These are phyloP conservation scores for Molorchus minor DNA, from an alignment of 2,888 invertebrate species.

Conservation along the genomic window DNA sequence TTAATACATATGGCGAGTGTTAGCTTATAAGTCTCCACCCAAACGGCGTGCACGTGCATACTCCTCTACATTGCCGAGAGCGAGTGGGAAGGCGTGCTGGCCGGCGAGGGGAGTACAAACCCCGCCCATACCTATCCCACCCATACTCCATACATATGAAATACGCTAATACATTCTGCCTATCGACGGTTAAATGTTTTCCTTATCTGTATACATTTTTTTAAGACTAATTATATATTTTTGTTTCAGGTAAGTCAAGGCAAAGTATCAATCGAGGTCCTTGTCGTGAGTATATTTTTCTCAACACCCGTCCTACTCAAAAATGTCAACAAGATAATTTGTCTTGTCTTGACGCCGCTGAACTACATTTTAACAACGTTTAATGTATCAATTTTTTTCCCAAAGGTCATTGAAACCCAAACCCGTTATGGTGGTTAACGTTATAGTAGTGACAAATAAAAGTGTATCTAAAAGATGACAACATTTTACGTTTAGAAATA, in stretches of 20 bases:
- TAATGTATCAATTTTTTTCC: no score
- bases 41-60: neutral
- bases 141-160: no score
- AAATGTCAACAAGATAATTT: neutral
- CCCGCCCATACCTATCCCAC: no score
- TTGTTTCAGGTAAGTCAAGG: conserved; percentile 18
- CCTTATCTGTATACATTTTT: neutral
- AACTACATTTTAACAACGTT: neutral
- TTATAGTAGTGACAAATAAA: neutral
- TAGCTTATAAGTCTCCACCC: no score
- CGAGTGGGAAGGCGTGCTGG: no score
- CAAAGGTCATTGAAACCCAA: neutral
- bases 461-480: neutral
- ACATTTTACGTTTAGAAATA: neutral
- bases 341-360: neutral
- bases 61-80: no score
- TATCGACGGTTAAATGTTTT: no score
- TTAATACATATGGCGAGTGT: no score
- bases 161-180: no score
- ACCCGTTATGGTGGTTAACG: neutral
- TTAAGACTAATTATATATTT: neutral
- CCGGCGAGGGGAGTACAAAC: no score
- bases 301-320: neutral
- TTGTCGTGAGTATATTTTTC: conserved; percentile 2
- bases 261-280: conserved; percentile 6